Percentiles rank a stretch among this genome's conserved stretches.
phyloP scores from a whole-genome alignment of 2,888 invertebrate genomes.

The Helleia helle region DNA sequence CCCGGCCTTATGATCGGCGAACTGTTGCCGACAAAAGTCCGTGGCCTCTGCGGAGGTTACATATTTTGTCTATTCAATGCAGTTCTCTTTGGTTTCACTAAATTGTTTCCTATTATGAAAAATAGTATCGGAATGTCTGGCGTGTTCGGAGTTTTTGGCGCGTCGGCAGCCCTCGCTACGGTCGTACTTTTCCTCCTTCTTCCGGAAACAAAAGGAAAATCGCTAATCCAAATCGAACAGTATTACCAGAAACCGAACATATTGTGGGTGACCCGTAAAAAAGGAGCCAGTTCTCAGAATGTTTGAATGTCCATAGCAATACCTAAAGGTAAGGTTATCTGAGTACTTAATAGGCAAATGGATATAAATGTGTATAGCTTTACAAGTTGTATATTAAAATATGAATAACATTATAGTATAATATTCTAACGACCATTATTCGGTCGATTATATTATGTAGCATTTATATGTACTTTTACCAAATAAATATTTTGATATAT shows the following conservation, averaged over 20 bases:
- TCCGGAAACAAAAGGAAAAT: conserved; percentile 83
- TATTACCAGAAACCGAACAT: conserved; percentile 81
- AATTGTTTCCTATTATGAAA: conserved; percentile 79
- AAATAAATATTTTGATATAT: too few species aligned
- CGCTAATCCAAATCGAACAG: conserved; percentile 83
- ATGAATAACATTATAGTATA: too few species aligned
- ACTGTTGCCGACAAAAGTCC: conserved; percentile 80
- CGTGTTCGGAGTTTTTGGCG: conserved; percentile 81
- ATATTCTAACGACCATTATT: too few species aligned
- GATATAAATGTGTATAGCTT: conserved; percentile 3
- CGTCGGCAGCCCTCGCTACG: conserved; percentile 75
- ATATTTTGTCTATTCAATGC: conserved; percentile 83
- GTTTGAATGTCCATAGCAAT: conserved; percentile 31
- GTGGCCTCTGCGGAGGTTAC: conserved; percentile 82
- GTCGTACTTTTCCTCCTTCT: conserved; percentile 78
- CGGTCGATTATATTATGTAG: too few species aligned
- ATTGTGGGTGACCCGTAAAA: conserved; percentile 73
- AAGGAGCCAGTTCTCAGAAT: conserved; percentile 33
- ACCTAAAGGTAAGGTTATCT: background rate
- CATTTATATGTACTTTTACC: too few species aligned
- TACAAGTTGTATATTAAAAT: too few species aligned
- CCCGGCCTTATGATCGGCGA: conserved; percentile 86
- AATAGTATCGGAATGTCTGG: conserved; percentile 77
- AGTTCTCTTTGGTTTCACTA: conserved; percentile 78
- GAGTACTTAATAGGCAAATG: background rate